Evolutionary conservation across 2,888 invertebrate genomes (phyloP).

Genomic region (Ypsolopha sequella): DNA sequence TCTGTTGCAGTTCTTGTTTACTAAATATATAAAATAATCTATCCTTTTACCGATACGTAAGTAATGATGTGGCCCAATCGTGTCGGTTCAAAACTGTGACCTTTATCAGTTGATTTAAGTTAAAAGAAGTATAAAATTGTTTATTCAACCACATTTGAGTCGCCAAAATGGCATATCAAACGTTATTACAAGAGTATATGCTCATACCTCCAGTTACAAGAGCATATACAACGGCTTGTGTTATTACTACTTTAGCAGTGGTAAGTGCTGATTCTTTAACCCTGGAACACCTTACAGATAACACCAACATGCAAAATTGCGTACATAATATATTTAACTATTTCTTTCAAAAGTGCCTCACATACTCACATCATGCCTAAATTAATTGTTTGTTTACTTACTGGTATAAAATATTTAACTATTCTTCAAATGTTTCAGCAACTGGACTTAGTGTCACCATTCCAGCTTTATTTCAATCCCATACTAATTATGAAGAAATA

Average conservation of each 20-base stretch:
- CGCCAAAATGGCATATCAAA: conserved; percentile 83
- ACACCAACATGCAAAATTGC: no score
- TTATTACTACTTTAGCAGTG: conserved; percentile 95
- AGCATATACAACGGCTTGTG: conserved; percentile 97
- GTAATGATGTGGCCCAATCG: conserved; percentile 66
- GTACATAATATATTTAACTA: not conserved
- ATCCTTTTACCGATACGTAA: not conserved
- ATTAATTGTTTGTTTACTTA: no score
- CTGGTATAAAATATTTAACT: not conserved
- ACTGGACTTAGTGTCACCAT: conserved; percentile 95
- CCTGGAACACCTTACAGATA: no score
- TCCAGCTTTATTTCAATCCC: conserved; percentile 98
- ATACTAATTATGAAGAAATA: conserved; percentile 90
- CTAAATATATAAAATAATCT: not conserved
- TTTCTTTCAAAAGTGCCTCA: no score
- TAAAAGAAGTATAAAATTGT: not conserved
- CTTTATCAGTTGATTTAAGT: conserved; percentile 19
- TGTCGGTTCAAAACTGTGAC: conserved; percentile 27
- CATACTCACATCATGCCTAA: no score
- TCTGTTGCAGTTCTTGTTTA: not conserved
- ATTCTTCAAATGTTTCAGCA: conserved; percentile 78
- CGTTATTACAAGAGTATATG: conserved; percentile 86
- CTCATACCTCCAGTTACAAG: conserved; percentile 97
- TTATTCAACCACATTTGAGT: no score
- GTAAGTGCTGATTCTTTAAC: conserved; percentile 80